Base-by-base conservation (phyloP, 2,797 vertebrate species). In the Pyrocephalus nanus region DNA sequence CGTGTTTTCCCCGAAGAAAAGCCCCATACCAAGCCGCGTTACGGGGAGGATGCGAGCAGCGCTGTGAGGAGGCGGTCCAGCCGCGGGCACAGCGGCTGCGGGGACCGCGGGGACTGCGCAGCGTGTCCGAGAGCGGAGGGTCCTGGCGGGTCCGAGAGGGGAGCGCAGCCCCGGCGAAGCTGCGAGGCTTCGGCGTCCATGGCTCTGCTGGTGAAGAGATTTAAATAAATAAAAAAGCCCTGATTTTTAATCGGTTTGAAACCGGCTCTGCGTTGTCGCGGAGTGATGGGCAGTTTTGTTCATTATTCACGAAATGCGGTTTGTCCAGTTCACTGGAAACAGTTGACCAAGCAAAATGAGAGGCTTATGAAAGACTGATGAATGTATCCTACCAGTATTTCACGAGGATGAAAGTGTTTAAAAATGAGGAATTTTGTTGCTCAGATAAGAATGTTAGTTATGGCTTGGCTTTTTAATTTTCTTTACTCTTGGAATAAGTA, bases 271-370 rank as follows among this genome's bases (percentile, higher is more conserved):
- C 72, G 48, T 42, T 80, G 65, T 70, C 69, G 62, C 66, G 71
- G 83, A 27, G 34, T 48, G 84, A 74, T 53, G 77, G 80, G 80
- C 34, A 77, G 27, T 57, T 86, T 61, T 72, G 60, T 32, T 57
- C 69, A 14, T 79, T 78, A 85, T 60, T 88, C 86, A 40, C 36
- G 25, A 88, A 78, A 58, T 79, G 86, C 85, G 20, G 83, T 75
- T 94, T 84, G 82, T 54, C 71, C 64, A 47, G 80, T 66, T 95
- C 86, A 4, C 62, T 78, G 84, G 53, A 57, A 84, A 74, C 69
- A 80, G 82, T 70, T 91, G 91, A 77, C 73, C 75, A 48, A 78
- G 92, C 75, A 77, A 62, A 93, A 77, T 26, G 26, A 81, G 72
- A 80, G 32, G 50, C 40, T 80, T 36, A 13, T 25, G 61, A 53